Base-by-base conservation (phyloP, 2,797 vertebrate species). In the Nyctalus aviator region DNA sequence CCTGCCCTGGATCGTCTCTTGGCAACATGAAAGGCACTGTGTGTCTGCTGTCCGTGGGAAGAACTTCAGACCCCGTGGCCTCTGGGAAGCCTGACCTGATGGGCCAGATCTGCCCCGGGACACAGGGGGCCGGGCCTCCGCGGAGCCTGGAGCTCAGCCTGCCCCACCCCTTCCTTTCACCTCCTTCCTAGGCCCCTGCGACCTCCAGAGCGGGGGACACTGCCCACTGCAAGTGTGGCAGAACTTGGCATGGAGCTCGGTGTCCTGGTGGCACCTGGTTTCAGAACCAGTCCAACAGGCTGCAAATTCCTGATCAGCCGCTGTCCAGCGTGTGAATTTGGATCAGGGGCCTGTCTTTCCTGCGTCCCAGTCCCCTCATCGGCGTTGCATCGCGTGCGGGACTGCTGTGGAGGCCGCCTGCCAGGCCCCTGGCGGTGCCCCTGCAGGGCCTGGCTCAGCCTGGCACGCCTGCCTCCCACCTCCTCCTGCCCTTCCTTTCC, bases 1-100 rank as follows among this genome's bases (percentile, higher is more conserved):
- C 35, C 68, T 96, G 93, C 57, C 68, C 94, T 94, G 96, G 90
- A 73, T 91, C 53, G 91, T 96, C 93, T 96, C 88, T 93, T 97
- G 87, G 93, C 97, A 97, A 89, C 93, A 91, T 82, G 88, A 77
- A 97, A 87, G 95, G 90, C 96, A 1, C 72, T 30, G 21, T 1
- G 2, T 89, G 84, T 82, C 85, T 92, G 53, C 73, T 50, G 79
- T 91, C 23, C 6, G 88, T 37, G 30, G 81, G 83, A 93, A 59
- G 86, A 88, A 77, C 30, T 55, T 95, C 55, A 81, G 83, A 82
- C 23, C 25, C 48, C 14, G 6, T 1, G 8, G 57, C 66, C 30
- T 64, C 78, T 85, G 44, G 21, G 76, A 66, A 95, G 35, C 46
- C 48, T 18, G 18, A 32, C 66, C 75, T 79, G n/a, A 59, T 44